These are phyloP conservation scores for Homarus americanus DNA, from an alignment of 1,140 invertebrate genomes.

Conservation along the genomic window DNA sequence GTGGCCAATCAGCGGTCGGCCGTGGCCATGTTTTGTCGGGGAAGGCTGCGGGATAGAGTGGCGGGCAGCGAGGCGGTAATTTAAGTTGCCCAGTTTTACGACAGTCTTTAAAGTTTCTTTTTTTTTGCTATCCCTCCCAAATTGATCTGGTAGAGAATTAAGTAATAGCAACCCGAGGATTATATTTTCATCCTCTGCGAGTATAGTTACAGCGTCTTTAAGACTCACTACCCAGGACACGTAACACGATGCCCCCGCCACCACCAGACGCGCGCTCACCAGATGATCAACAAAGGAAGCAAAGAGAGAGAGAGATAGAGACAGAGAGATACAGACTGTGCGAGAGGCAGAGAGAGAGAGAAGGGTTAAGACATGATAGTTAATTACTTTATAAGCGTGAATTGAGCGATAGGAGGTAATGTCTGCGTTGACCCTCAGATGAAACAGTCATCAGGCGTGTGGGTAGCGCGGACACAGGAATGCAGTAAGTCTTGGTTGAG, in stretches of 20 bases:
- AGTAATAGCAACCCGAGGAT: constrained; percentile 38
- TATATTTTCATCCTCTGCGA: constrained; percentile 32
- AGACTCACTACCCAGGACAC: too few relatives aligned
- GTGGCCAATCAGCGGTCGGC: constrained; percentile 32
- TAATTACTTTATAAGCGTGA: constrained; percentile 65
- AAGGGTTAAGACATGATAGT: constrained; percentile 56
- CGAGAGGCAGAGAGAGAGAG: background rate
- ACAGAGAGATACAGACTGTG: background rate
- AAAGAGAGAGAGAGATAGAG: background rate
- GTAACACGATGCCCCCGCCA: too few relatives aligned
- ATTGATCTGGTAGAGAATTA: constrained; percentile 48
- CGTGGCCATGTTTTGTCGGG: constrained; percentile 58
- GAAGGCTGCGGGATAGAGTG: constrained; percentile 31
- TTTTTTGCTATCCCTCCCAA: constrained; percentile 23
- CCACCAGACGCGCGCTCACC: too few relatives aligned
- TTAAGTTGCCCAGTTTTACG: constrained; percentile 59
- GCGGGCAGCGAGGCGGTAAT: constrained; percentile 50
- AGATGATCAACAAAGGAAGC: constrained; percentile 43
- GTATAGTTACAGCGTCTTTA: too few relatives aligned
- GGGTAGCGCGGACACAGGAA: constrained; percentile 46
- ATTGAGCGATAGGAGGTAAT: constrained; percentile 63
- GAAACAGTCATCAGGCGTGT: constrained; percentile 49
- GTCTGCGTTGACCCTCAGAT: constrained; percentile 52
- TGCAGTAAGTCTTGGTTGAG: constrained; percentile 26
- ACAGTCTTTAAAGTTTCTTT: constrained; percentile 22